Evolutionary conservation across 2,113 vertebrate species (phyloP), one percentile per base, ranked within the genome.

Genomic region (Neopipo cinnamomea): DNA sequence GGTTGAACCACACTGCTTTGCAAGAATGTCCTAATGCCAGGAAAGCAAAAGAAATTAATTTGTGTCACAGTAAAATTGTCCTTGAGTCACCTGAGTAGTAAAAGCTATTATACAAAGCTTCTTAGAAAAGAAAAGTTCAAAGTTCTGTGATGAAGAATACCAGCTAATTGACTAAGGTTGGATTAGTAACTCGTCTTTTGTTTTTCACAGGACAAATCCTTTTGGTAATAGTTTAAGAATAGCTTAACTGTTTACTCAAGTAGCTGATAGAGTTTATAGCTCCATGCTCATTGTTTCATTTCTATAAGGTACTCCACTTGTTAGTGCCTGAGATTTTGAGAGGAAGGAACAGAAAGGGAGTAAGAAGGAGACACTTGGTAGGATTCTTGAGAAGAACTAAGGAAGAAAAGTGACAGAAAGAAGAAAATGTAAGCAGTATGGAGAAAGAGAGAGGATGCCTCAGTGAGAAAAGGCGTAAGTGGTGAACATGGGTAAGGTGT

Each of bases 51-150:
- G 16, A 94, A 90, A 91, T 89, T 84, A 78, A 63, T 42, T 22
- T 42, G 2, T 49, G 49, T n/a, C 53, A 73, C 74, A 49, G 66
- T 55, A 62, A 88, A 91, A 91, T 70, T 90, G 62, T 76, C 92
- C 92, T 93, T 62, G 75, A 83, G 79, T 85, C 62, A 93, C 94
- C 78, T 91, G 58, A 15, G 8, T 76, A 93, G 78, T 91, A 96
- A 96, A 95, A 96, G 88, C 62, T 83, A 91, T 96, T 96, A 90
- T 65, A 80, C 71, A 96, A 95, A 97, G 82, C 94, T 94, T 31
- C 91, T 97, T 95, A 96, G 78, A 96, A 95, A 95, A 93, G 81
- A 94, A 96, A 94, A 96, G 94, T 94, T 93, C 25, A 7, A 62
- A 80, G 85, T 96, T 94, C 58, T 94, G 37, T 76, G 49, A 65